Evolutionary conservation across 1,140 invertebrate genomes (phyloP).

Genomic region (Spodoptera litura): DNA sequence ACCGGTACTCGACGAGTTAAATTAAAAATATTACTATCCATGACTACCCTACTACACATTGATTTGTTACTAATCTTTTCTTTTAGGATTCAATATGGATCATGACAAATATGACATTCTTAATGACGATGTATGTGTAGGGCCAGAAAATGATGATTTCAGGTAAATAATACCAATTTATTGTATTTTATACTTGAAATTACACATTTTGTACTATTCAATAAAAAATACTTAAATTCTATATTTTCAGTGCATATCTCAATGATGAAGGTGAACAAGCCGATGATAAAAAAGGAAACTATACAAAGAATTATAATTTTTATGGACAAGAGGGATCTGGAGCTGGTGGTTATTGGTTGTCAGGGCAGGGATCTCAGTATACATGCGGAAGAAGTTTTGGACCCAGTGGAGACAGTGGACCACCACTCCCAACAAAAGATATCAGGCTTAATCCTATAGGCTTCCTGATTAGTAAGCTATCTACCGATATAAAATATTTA

Average conservation of each 20-base stretch:
- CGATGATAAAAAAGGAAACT: background rate
- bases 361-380: background rate
- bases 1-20: too few species aligned
- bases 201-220: too few species aligned
- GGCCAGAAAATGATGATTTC: slow-evolving; percentile 4
- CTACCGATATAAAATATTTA: too few species aligned
- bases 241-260: too few species aligned
- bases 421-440: slow-evolving; percentile 51
- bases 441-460: background rate
- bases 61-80: background rate
- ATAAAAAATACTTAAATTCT: too few species aligned
- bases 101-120: background rate
- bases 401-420: slow-evolving; percentile 49
- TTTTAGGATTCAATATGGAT: background rate
- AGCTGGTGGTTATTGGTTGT: slow-evolving; percentile 15
- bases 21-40: too few species aligned
- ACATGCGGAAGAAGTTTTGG: slow-evolving; percentile 64
- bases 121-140: background rate
- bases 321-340: background rate
- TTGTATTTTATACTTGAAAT: too few species aligned
- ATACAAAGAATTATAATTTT: background rate
- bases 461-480: slow-evolving; percentile 49
- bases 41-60: too few species aligned
- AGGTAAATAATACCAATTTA: background rate
- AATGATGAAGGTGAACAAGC: too few species aligned